Evolutionary conservation across 2,797 vertebrate species (phyloP).

Genomic region (Echeneis naucrates): DNA sequence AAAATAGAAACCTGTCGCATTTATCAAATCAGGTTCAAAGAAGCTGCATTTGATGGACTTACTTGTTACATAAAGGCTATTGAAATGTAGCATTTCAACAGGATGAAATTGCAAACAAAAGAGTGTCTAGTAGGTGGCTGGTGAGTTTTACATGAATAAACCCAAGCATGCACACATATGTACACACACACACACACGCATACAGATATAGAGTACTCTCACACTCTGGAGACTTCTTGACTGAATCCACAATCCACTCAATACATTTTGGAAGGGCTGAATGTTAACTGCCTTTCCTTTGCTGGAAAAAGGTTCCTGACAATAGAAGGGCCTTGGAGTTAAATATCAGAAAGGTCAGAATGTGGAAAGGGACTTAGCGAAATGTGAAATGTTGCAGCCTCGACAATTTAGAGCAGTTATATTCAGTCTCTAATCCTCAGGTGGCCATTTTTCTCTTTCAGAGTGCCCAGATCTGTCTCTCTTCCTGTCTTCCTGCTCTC

Average conservation of each 20-base stretch:
- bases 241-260: constrained; percentile 81
- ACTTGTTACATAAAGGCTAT: constrained; percentile 54
- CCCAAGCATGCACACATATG: constrained; percentile 7
- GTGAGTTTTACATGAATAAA: constrained; percentile 42
- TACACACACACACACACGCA: constrained; percentile 18
- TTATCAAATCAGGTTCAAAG: constrained; percentile 65
- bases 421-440: constrained; percentile 81
- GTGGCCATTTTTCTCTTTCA: constrained; percentile 73
- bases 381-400: constrained; percentile 83
- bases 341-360: constrained; percentile 86
- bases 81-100: constrained; percentile 59
- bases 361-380: constrained; percentile 82
- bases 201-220: constrained; percentile 46
- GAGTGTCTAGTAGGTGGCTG: constrained; percentile 8
- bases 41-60: constrained; percentile 51
- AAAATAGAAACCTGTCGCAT: constrained; percentile 71
- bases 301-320: constrained; percentile 80
- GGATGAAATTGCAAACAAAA: constrained; percentile 41
- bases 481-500: constrained; percentile 42
- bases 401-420: constrained; percentile 80
- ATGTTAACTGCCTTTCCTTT: constrained; percentile 83
- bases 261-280: constrained; percentile 78
- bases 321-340: constrained; percentile 83
- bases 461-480: constrained; percentile 53
- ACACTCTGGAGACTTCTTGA: constrained; percentile 65